phyloP scores from a whole-genome alignment of 2,113 vertebrate species.

The Eurypyga helias region DNA sequence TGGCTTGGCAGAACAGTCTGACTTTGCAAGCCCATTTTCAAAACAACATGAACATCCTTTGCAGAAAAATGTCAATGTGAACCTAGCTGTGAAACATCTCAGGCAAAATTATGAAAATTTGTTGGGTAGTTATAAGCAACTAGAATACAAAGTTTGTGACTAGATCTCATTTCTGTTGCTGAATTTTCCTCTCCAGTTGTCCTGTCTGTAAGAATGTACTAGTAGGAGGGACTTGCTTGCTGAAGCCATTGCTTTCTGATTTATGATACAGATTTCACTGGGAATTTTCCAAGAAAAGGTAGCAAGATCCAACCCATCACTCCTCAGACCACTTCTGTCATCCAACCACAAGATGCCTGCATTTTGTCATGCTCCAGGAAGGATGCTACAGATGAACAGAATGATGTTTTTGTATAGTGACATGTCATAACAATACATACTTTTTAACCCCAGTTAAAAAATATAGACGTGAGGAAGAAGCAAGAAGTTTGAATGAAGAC shows the following conservation, averaged over 20 bases:
- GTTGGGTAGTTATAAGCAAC: neutral
- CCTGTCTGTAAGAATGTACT: rapidly evolving
- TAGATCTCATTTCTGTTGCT: neutral
- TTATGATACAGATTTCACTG: neutral
- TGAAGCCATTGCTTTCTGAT: neutral
- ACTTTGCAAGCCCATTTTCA: neutral
- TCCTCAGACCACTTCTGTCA: neutral
- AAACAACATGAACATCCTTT: neutral
- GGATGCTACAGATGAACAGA: neutral
- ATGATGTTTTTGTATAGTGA: neutral
- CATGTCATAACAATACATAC: neutral
- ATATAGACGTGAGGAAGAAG: neutral
- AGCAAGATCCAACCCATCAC: neutral
- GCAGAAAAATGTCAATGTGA: neutral
- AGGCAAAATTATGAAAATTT: neutral
- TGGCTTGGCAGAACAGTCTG: neutral
- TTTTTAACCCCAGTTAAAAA: neutral
- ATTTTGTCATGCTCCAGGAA: neutral
- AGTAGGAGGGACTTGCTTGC: neutral
- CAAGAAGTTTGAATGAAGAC: neutral
- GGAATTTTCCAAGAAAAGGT: neutral
- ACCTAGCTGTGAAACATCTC: neutral
- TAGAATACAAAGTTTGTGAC: neutral
- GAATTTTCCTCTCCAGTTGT: neutral
- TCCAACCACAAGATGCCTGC: neutral